phyloP scores from a whole-genome alignment of 2,113 vertebrate species.

The Pachypanchax playfairii region DNA sequence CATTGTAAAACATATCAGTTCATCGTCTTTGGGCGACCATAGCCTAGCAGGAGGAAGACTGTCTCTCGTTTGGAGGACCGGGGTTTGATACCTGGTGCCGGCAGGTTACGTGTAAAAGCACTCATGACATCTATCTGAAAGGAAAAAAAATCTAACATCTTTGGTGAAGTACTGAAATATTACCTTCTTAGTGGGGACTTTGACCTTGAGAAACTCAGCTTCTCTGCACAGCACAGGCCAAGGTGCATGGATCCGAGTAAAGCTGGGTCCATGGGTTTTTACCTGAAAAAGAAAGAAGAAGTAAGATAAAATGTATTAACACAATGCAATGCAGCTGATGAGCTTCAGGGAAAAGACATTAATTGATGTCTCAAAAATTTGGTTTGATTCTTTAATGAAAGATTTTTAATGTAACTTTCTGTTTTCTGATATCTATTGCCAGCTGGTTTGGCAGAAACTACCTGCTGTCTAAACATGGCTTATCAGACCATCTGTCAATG shows the following conservation, averaged over 20 bases:
- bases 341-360: too few species aligned
- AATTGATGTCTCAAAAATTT: too few species aligned
- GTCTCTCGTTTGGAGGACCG: too few species aligned
- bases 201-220: conserved; percentile 97
- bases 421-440: conserved; percentile 16
- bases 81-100: too few species aligned
- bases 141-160: neutral
- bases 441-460: conserved; percentile 43
- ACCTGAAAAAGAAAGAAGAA: conserved; percentile 54
- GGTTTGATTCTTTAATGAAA: too few species aligned
- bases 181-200: conserved; percentile 97
- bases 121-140: too few species aligned
- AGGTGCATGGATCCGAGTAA: conserved; percentile 92
- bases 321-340: neutral
- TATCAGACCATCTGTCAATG: conserved; percentile 44
- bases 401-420: neutral
- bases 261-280: conserved; percentile 85
- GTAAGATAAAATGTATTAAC: too few species aligned
- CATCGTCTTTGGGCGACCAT: too few species aligned
- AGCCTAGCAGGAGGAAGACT: too few species aligned
- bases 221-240: conserved; percentile 96
- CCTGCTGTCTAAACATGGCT: conserved; percentile 26
- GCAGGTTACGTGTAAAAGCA: too few species aligned
- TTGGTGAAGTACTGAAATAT: neutral
- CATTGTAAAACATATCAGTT: too few species aligned